phyloP scores from a whole-genome alignment of 2,888 invertebrate species.

The Sinhomidia bicolor region DNA sequence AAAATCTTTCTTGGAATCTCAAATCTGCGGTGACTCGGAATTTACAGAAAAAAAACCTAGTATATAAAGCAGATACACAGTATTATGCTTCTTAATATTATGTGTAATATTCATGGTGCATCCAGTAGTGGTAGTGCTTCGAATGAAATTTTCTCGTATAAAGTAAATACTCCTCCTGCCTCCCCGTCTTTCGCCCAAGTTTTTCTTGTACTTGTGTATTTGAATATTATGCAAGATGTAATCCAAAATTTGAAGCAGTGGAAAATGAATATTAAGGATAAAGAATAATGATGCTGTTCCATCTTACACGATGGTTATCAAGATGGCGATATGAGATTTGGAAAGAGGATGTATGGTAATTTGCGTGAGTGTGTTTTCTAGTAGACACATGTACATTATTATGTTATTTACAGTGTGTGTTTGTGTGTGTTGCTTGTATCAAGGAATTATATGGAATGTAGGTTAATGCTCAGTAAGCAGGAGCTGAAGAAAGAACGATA shows the following conservation, averaged over 20 bases:
- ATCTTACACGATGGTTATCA: background rate
- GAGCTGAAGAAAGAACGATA: background rate
- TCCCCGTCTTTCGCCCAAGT: background rate
- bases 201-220: background rate
- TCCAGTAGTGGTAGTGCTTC: background rate
- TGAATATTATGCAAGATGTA: background rate
- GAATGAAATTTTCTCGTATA: background rate
- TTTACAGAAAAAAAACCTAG: background rate
- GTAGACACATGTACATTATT: background rate
- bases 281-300: background rate
- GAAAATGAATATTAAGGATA: slow-evolving; percentile 5
- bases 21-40: slow-evolving; percentile 2
- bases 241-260: background rate
- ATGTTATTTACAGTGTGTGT: too few relatives aligned
- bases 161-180: background rate
- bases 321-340: background rate
- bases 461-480: background rate
- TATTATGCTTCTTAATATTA: background rate
- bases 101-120: background rate
- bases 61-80: too few relatives aligned
- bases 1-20: background rate
- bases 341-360: background rate
- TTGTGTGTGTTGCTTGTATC: background rate
- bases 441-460: background rate
- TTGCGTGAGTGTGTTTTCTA: background rate